phyloP scores from a whole-genome alignment of 2,888 invertebrate species.

The Pinctada fucata region DNA sequence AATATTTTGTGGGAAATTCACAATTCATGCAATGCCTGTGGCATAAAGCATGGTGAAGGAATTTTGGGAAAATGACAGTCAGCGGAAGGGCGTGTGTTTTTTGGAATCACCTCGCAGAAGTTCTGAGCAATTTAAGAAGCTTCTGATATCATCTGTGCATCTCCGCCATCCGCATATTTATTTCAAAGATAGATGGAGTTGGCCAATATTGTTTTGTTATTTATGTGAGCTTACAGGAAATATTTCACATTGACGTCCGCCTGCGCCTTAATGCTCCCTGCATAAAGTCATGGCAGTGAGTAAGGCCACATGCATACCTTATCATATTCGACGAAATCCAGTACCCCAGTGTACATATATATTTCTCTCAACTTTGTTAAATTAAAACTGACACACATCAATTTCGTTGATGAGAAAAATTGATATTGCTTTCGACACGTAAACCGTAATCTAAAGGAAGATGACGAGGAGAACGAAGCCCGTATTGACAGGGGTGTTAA shows the following conservation, averaged over 20 bases:
- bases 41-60: no score
- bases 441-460: slow-evolving; percentile 31
- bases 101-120: no score
- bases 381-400: slow-evolving; percentile 32
- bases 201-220: no score
- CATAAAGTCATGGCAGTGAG: neutral
- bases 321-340: slow-evolving; percentile 1
- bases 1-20: no score
- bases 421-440: slow-evolving; percentile 36
- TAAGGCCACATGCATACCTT: slow-evolving; percentile 5
- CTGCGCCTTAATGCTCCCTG: neutral
- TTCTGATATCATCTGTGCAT: no score
- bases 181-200: no score
- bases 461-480: slow-evolving; percentile 25
- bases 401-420: slow-evolving; percentile 25
- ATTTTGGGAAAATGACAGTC: no score
- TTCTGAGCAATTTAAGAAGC: no score
- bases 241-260: neutral
- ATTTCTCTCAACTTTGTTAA: slow-evolving; percentile 4
- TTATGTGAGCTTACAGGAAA: no score
- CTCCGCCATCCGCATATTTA: no score
- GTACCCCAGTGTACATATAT: slow-evolving; percentile 10
- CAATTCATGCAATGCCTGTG: no score
- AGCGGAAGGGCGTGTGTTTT: no score
- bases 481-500: slow-evolving; percentile 42